These are phyloP conservation scores for Gymnocheta viridis DNA, from an alignment of 2,888 invertebrate genomes.

Conservation along the genomic window DNA sequence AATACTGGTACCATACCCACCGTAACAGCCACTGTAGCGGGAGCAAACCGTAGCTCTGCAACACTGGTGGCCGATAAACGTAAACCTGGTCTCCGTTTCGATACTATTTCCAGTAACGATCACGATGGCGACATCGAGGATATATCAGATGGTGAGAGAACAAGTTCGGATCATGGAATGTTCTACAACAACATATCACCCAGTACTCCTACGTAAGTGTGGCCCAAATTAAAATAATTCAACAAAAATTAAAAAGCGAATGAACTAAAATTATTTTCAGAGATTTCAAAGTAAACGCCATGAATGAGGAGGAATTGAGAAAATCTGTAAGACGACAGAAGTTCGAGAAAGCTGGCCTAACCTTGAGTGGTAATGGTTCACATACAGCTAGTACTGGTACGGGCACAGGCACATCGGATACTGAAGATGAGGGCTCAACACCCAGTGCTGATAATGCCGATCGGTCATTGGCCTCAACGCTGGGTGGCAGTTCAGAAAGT, in stretches of 20 bases:
- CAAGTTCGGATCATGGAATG: slow-evolving; percentile 88
- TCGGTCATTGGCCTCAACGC: slow-evolving; percentile 85
- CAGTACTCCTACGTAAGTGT: slow-evolving; percentile 81
- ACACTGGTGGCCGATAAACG: slow-evolving; percentile 79
- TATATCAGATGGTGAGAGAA: slow-evolving; percentile 91
- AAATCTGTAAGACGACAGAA: slow-evolving; percentile 88
- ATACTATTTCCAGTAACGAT: slow-evolving; percentile 87
- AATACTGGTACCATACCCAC: slow-evolving; percentile 76
- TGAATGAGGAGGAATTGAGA: slow-evolving; percentile 92
- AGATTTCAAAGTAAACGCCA: slow-evolving; percentile 93
- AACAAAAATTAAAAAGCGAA: neutral
- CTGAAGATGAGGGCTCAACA: slow-evolving; percentile 89
- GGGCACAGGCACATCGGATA: slow-evolving; percentile 88
- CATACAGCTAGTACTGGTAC: slow-evolving; percentile 83
- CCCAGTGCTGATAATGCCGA: slow-evolving; percentile 92
- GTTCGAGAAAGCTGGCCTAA: slow-evolving; percentile 83
- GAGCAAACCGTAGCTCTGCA: slow-evolving; percentile 72
- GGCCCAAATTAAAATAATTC: neutral
- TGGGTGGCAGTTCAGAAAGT: slow-evolving; percentile 89
- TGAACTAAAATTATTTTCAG: slow-evolving; percentile 81
- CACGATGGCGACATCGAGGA: slow-evolving; percentile 94
- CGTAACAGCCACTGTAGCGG: slow-evolving; percentile 63
- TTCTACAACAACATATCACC: slow-evolving; percentile 86
- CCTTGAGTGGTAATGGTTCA: slow-evolving; percentile 80
- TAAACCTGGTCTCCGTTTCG: slow-evolving; percentile 82